Base-by-base conservation (phyloP, 2,797 vertebrate species). In the Austrolebias charrua region DNA sequence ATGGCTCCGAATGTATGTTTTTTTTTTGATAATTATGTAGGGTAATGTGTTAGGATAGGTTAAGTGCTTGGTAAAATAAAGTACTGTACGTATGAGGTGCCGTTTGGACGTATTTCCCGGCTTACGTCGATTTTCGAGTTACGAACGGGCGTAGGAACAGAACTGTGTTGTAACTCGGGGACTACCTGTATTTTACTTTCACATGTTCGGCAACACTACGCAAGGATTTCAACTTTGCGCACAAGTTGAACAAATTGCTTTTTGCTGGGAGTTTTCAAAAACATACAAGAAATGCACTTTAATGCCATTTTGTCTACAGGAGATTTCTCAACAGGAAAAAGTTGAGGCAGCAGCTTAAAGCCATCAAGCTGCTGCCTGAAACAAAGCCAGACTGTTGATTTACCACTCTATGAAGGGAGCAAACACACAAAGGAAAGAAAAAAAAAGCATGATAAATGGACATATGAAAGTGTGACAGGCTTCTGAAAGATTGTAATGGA, bases 401-500 rank as follows among this genome's bases (percentile, higher is more conserved):
- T 86, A 88, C 87, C 74, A 85, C 82, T 82, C 76, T 78, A 81
- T 73, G 75, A 70, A 88, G 81, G 81, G 85, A 88, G 74, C 38
- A 82, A 86, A 82, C 85, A 86, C 82, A 76, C 83, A 84, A 79
- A 85, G 68, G 75, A 83, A 82, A 76, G 24, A n/a, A 71, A 70
- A 80, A 82, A 69, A 42, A 75, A 80, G 66, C 73, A 81, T 90
- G 87, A 91, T 84, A 77, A 84, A 91, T 89, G 84, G 76, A 87
- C 63, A 61, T 78, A 79, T 76, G 77, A 82, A 83, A 85, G 82
- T 84, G 82, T 46, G 55, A 72, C 79, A 80, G 62, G 75, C 73
- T 79, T 84, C 84, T 87, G 84, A 88, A 87, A 89, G 80, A 84
- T 65, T 74, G 80, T 74, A 82, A 87, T 82, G 76, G 73, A 86